These are phyloP conservation scores for Drosophila paulistorum DNA, from an alignment of 1,140 invertebrate genomes.

Conservation along the genomic window DNA sequence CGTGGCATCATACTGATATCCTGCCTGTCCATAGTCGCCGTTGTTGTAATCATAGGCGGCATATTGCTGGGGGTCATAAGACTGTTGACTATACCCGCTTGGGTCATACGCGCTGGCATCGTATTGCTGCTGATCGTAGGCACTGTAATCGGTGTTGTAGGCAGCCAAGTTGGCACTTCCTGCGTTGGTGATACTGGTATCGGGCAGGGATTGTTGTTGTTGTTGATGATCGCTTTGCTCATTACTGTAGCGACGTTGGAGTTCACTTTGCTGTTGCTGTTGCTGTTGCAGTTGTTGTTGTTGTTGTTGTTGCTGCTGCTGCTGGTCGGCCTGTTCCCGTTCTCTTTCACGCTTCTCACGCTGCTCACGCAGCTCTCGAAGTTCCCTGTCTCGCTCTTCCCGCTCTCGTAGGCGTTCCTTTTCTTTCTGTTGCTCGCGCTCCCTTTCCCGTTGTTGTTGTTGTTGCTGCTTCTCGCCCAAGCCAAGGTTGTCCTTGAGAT, in stretches of 20 bases:
- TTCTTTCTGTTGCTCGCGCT: constrained; percentile 55
- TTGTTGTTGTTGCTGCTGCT: constrained; percentile 14
- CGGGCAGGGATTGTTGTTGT: constrained; percentile 36
- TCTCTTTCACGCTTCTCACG: constrained; percentile 40
- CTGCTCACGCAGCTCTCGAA: constrained; percentile 10
- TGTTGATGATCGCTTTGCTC: constrained; percentile 21
- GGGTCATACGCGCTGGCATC: constrained; percentile 71
- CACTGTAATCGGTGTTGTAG: constrained; percentile 77
- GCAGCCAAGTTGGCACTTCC: constrained; percentile 63
- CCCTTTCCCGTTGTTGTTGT: constrained; percentile 54
- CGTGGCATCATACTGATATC: constrained; percentile 63
- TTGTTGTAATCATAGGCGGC: constrained; percentile 57
- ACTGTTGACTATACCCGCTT: constrained; percentile 64
- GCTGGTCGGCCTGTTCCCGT: constrained; percentile 52
- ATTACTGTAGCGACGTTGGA: constrained; percentile 10
- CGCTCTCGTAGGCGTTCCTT: constrained; percentile 44
- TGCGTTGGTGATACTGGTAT: constrained; percentile 44
- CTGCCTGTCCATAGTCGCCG: constrained; percentile 64
- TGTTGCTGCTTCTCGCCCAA: constrained; percentile 77
- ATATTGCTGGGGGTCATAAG: constrained; percentile 73
- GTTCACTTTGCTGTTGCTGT: constrained; percentile 5
- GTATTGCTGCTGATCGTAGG: constrained; percentile 82
- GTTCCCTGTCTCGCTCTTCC: constrained; percentile 52
- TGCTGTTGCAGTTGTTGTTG: not conserved
- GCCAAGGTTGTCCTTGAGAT: constrained; percentile 82